Percentiles rank a stretch among this genome's conserved stretches.
Conservation (phyloP, 1,140 invertebrate genomes). For the Chironomus striatipennis region DNA sequence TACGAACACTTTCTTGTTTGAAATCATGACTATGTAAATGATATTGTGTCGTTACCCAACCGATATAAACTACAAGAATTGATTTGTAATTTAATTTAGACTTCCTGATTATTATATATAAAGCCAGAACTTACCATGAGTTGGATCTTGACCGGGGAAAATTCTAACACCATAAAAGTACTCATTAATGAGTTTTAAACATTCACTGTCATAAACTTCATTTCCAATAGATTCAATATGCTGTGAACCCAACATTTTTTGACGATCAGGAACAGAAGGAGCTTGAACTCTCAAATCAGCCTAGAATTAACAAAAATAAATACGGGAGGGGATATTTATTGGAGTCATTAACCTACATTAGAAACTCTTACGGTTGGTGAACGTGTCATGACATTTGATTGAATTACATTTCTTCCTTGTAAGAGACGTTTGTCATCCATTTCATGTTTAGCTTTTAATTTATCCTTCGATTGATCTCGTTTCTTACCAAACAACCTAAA, state of each 20-base stretch:
- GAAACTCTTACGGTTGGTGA: slow-evolving; percentile 34
- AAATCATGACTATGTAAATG: slow-evolving; percentile 83
- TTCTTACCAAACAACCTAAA: slow-evolving; percentile 61
- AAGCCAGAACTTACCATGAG: slow-evolving; percentile 50
- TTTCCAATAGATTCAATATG: slow-evolving; percentile 67
- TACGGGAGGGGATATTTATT: slow-evolving; percentile 25
- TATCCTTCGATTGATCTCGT: slow-evolving; percentile 38
- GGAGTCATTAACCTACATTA: slow-evolving; percentile 30
- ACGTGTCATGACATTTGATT: slow-evolving; percentile 35
- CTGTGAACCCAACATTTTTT: slow-evolving; percentile 55
- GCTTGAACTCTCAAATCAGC: slow-evolving; percentile 56
- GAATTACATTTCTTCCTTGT: slow-evolving; percentile 37
- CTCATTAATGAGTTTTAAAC: slow-evolving; percentile 90
- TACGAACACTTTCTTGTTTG: slow-evolving; percentile 77
- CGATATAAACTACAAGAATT: slow-evolving; percentile 64
- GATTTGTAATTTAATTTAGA: neutral
- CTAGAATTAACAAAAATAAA: slow-evolving; percentile 37
- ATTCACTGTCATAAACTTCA: slow-evolving; percentile 77
- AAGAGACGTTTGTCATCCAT: slow-evolving; percentile 25
- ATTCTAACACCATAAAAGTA: slow-evolving; percentile 93
- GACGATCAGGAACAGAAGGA: slow-evolving; percentile 55
- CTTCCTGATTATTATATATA: no score
- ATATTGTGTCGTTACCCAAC: slow-evolving; percentile 99
- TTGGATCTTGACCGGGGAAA: slow-evolving; percentile 94
- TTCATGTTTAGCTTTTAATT: slow-evolving; percentile 27